Conservation (phyloP, 2,797 vertebrate genomes). For the Alcedo atthis region DNA sequence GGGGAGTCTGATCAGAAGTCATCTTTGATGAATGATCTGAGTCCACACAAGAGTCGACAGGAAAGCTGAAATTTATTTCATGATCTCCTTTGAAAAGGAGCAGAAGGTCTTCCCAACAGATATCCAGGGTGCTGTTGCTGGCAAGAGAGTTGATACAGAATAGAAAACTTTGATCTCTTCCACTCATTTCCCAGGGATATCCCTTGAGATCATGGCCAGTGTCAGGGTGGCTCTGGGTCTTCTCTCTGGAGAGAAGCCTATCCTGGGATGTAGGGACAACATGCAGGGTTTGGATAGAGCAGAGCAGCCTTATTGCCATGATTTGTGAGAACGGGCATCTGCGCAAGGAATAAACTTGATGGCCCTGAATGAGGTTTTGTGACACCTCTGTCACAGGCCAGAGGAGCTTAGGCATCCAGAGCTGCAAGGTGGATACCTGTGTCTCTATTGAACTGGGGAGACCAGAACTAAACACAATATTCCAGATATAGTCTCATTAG, state of each 20-base stretch:
- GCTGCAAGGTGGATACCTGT: neutral
- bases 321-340: neutral
- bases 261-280: neutral
- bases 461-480: too few relatives aligned
- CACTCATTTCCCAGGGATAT: neutral
- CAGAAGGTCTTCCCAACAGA: neutral
- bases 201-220: fast-evolving
- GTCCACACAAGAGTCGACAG: neutral
- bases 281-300: neutral
- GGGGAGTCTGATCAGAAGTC: conserved; percentile 39
- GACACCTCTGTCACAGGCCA: too few relatives aligned
- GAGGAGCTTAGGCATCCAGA: neutral
- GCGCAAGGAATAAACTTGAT: neutral
- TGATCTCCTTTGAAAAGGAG: conserved; percentile 12
- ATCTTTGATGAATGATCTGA: conserved; percentile 54
- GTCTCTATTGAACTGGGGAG: too few relatives aligned
- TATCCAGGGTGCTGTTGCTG: neutral
- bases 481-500: too few relatives aligned
- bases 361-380: neutral
- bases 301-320: neutral
- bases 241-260: neutral
- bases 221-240: neutral
- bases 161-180: neutral
- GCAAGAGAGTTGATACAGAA: neutral
- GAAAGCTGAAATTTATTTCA: neutral